Conservation (phyloP, 2,888 invertebrate genomes). For the Didymodactylos carnosus region DNA sequence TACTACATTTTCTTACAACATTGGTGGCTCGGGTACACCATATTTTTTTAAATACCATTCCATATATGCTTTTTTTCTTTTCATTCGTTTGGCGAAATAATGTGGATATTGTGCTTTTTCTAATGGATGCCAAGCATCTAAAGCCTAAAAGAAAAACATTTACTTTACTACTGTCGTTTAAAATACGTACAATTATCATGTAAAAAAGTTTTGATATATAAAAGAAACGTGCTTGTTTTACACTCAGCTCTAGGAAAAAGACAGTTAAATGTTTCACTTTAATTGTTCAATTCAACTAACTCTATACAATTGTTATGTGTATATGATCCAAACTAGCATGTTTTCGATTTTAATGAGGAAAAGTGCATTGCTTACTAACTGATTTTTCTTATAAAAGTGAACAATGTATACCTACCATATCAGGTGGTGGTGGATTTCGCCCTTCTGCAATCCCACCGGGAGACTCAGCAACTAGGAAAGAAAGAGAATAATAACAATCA, state of each 20-base stretch:
- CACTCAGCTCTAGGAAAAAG: too few relatives aligned
- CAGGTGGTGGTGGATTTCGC: not conserved
- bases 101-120: constrained; percentile 83
- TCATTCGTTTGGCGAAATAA: constrained; percentile 69
- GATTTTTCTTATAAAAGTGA: too few relatives aligned
- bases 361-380: too few relatives aligned
- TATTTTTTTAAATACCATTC: constrained; percentile 55
- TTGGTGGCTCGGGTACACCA: constrained; percentile 18
- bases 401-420: not conserved
- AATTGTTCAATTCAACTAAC: too few relatives aligned
- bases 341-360: too few relatives aligned
- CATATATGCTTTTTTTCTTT: constrained; percentile 65
- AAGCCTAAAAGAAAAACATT: constrained; percentile 48
- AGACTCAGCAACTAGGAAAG: not conserved
- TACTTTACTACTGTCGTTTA: constrained; percentile 50
- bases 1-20: too few relatives aligned
- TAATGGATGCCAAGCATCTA: constrained; percentile 79
- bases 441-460: not conserved
- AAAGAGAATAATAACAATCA: too few relatives aligned
- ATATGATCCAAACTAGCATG: too few relatives aligned
- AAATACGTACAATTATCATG: constrained; percentile 39
- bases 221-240: too few relatives aligned
- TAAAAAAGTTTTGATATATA: constrained; percentile 50
- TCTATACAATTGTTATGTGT: too few relatives aligned
- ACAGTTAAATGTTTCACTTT: too few relatives aligned